Conservation (phyloP, 1,140 invertebrate genomes). For the Popillia japonica region DNA sequence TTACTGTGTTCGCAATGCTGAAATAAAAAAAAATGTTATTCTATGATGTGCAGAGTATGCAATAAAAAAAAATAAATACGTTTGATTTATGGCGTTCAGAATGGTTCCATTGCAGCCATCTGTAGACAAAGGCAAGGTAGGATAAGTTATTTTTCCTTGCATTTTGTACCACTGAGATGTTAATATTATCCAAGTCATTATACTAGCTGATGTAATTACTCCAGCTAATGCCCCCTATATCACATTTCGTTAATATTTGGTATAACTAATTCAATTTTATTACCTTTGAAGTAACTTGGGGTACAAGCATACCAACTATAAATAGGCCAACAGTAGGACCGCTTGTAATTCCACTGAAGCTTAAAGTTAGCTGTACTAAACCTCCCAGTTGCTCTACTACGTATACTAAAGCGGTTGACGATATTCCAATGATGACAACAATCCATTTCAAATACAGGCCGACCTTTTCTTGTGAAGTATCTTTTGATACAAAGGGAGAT, state of each 20-base stretch:
- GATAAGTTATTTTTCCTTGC: conserved; percentile 27
- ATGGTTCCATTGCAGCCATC: conserved; percentile 27
- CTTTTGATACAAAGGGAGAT: conserved; percentile 57
- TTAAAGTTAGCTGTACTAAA: conserved; percentile 69
- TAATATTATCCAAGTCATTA: conserved; percentile 32
- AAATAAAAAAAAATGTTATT: not conserved
- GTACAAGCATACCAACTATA: conserved; percentile 72
- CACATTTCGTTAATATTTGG: not conserved
- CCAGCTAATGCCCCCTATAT: conserved; percentile 39
- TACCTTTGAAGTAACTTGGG: conserved; percentile 68
- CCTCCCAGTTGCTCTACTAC: conserved; percentile 69
- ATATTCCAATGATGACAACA: conserved; percentile 66
- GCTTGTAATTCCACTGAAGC: conserved; percentile 69
- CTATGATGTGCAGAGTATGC: no score
- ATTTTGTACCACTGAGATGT: conserved; percentile 33
- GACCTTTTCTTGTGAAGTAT: conserved; percentile 61
- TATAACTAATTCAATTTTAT: not conserved
- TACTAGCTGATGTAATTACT: conserved; percentile 1
- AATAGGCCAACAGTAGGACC: conserved; percentile 74
- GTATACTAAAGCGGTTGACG: conserved; percentile 69
- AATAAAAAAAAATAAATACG: not conserved
- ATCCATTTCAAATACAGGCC: conserved; percentile 67
- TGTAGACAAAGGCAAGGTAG: not conserved
- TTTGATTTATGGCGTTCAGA: not conserved
- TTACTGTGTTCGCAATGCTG: not conserved